phyloP scores from a whole-genome alignment of 2,888 invertebrate genomes.

The Drosophila neonasuta region DNA sequence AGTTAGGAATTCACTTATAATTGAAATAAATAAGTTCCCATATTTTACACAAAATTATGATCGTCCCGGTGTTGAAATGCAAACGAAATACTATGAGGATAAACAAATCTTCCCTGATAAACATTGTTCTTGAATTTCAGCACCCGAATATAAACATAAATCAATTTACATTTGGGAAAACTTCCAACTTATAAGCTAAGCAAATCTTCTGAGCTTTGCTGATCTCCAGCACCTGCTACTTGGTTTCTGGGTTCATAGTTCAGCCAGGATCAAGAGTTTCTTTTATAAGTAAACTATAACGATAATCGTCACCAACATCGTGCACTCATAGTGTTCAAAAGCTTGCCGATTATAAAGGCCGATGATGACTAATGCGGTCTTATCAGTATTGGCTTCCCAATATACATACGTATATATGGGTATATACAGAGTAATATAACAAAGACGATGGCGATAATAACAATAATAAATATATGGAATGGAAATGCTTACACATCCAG shows the following conservation, averaged over 20 bases:
- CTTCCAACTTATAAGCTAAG: neutral
- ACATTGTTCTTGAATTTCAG: too few species aligned
- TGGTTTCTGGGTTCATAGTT: too few species aligned
- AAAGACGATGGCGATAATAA: neutral
- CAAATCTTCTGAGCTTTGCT: too few species aligned
- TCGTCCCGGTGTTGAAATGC: too few species aligned
- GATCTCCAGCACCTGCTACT: too few species aligned
- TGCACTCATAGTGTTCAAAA: constrained; percentile 3
- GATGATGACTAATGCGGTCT: constrained; percentile 59
- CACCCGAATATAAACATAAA: too few species aligned
- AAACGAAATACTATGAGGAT: too few species aligned
- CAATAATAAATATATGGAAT: constrained; percentile 26
- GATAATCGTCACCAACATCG: neutral
- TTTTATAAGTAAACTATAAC: neutral
- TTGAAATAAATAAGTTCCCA: too few species aligned
- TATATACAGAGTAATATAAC: constrained; percentile 3
- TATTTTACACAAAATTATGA: too few species aligned
- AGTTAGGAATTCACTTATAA: too few species aligned
- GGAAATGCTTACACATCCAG: constrained; percentile 95
- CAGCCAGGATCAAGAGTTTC: too few species aligned
- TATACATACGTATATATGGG: neutral
- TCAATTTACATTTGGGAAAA: neutral
- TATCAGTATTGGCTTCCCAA: constrained; percentile 34
- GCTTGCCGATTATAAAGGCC: constrained; percentile 10
- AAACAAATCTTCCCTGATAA: too few species aligned